phyloP scores from a whole-genome alignment of 2,797 vertebrate species.

The Lophotriccus pileatus region DNA sequence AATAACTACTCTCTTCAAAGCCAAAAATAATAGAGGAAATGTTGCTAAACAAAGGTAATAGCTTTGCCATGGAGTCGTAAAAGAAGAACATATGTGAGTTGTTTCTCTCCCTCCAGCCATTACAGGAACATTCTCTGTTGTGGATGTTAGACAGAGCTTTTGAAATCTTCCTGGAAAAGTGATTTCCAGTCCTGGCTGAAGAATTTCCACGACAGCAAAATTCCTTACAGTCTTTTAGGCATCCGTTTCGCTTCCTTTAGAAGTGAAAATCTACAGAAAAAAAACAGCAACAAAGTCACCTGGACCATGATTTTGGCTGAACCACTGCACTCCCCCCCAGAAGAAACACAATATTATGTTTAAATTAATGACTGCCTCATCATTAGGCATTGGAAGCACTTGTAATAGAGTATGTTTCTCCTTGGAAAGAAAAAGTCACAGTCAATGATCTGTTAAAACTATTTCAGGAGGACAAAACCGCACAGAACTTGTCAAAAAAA shows the following conservation, averaged over 20 bases:
- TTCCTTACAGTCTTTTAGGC: background rate
- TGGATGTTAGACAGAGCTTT: rapidly evolving
- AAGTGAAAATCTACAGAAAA: background rate
- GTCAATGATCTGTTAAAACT: background rate
- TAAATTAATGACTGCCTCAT: background rate
- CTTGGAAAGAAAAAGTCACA: background rate
- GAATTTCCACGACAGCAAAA: background rate
- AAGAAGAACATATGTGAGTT: background rate
- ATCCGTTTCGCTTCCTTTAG: background rate
- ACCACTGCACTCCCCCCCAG: background rate
- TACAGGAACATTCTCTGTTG: background rate
- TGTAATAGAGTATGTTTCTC: background rate
- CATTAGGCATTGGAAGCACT: background rate
- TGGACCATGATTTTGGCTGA: background rate
- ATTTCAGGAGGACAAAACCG: background rate
- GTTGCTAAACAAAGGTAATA: background rate
- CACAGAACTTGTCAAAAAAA: background rate
- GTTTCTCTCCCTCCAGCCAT: background rate
- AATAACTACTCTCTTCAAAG: background rate
- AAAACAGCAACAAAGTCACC: background rate
- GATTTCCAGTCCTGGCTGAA: background rate
- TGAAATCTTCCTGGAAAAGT: background rate
- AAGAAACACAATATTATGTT: background rate
- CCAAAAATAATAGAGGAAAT: background rate
- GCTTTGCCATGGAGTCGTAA: background rate